Conservation (phyloP, 2,113 vertebrate species). For the Corythornis cristatus region DNA sequence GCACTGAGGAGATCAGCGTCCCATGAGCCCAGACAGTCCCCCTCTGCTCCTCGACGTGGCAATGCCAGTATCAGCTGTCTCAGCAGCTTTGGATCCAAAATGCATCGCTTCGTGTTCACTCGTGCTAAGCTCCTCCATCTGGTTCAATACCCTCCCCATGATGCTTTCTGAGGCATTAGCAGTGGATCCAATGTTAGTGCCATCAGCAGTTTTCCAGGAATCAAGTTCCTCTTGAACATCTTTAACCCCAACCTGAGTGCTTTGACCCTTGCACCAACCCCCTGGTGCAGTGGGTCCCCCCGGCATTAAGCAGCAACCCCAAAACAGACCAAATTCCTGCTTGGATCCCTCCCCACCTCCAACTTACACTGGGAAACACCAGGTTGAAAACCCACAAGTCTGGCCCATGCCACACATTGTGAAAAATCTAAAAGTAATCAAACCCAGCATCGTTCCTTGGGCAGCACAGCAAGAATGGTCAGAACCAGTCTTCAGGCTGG, state of each 20-base stretch:
- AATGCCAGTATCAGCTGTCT: not conserved
- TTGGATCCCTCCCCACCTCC: not conserved
- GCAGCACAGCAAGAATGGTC: not conserved
- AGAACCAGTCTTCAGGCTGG: not conserved
- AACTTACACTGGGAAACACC: not conserved
- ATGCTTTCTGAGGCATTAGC: conserved; percentile 44
- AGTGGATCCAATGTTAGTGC: conserved; percentile 57
- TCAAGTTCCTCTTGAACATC: conserved; percentile 15
- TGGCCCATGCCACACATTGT: accelerated
- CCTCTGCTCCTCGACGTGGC: not conserved
- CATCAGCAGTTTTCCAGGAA: conserved; percentile 60
- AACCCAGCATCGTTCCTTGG: not conserved
- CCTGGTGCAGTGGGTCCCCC: not conserved
- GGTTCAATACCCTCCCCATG: not conserved
- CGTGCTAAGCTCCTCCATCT: conserved; percentile 28
- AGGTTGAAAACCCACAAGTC: not conserved
- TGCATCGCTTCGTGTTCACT: not conserved
- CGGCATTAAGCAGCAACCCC: not conserved
- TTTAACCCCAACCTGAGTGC: not conserved
- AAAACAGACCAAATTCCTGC: not conserved
- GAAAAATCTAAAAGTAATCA: not conserved
- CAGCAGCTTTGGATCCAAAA: not conserved
- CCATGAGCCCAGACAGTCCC: not conserved
- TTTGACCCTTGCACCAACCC: not conserved
- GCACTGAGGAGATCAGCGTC: not conserved